A percentile compares a stretch with the other conserved stretches of the same genome.
Conservation (phyloP, 1,140 invertebrate genomes). For the Trichonephila inaurata region DNA sequence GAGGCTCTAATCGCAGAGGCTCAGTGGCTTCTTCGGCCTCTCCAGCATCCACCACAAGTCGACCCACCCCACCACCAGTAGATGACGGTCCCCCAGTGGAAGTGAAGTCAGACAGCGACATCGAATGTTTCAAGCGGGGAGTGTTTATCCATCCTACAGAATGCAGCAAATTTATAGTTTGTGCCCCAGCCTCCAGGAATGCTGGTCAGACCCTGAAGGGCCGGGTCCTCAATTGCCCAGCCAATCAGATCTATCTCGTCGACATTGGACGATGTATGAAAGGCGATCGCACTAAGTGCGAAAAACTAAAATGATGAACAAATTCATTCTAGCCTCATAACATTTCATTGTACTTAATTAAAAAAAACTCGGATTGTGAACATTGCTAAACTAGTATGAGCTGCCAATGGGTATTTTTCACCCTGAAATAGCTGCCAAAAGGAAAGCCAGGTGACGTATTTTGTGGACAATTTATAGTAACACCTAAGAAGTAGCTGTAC, state of each 20-base stretch:
- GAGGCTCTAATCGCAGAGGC: not conserved
- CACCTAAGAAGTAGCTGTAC: not conserved
- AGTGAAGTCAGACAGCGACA: slow-evolving; percentile 63
- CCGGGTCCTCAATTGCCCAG: slow-evolving; percentile 79
- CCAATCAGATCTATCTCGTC: slow-evolving; percentile 78
- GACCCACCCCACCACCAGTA: not conserved
- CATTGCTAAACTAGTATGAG: not conserved
- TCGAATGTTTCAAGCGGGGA: slow-evolving; percentile 78
- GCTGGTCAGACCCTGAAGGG: slow-evolving; percentile 72
- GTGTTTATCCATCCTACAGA: slow-evolving; percentile 78
- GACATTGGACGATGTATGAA: slow-evolving; percentile 76
- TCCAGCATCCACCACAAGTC: not conserved
- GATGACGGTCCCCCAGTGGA: slow-evolving; percentile 62
- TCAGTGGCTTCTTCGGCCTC: not conserved
- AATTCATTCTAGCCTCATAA: not conserved
- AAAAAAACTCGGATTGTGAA: not conserved
- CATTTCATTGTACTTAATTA: not conserved
- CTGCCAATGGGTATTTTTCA: not conserved
- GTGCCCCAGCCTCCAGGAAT: slow-evolving; percentile 77
- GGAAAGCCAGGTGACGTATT: not conserved
- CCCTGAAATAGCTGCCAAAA: slow-evolving; percentile 23
- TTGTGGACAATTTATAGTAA: not conserved
- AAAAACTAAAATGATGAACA: slow-evolving; percentile 36
- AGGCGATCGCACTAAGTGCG: slow-evolving; percentile 75
- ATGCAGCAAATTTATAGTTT: slow-evolving; percentile 79